Evolutionary conservation across 2,888 invertebrate genomes (phyloP), one percentile per base, ranked within the genome.

Genomic region (Volucella inflata): DNA sequence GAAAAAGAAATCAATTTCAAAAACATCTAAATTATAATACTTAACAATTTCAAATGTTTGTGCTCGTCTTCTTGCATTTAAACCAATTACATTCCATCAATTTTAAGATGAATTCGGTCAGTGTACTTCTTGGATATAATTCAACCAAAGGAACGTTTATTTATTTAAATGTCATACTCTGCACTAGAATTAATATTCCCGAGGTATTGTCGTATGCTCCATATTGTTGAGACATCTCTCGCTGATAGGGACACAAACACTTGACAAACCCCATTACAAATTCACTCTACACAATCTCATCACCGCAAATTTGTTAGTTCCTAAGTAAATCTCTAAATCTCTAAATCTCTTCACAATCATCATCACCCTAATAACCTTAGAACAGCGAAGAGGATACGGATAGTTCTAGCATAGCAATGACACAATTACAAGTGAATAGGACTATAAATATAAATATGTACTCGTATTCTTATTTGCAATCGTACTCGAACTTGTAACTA

Each of bases 291-390:
- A 48, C 36, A 48, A 48, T 16, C 55, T 57, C 55, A 17, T 57
- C 46, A 46, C 36, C 44, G 60, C 60, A 21, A 21, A 60, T 60
- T 60, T 14, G 46, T 53, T 40, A 55, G 46, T 57, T 46, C 40
- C 36, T 30, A 55, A 16, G 44, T 38, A 57, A 48, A 48, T 57
- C 44, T 55, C 16, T 36, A 55, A 68, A 14, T n/a, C n/a, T n/a
- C n/a, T 38, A 57, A 48, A 48, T 57, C 46, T 55, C 17, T 36
- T 46, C 55, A 16, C 17, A 16, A 38, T 12, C 46, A 70, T 57
- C 57, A 55, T 68, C 68, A 68, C 68, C 53, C 44, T 55, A 42
- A 53, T 68, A 12, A 53, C 16, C 48, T 50, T 50, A n/a, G n/a
- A 53, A 53, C 30, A 10, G 16, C 38, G 42, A 12, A 44, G 57